These are phyloP conservation scores for Synanceia verrucosa DNA, from an alignment of 2,797 vertebrate species.

Conservation along the genomic window DNA sequence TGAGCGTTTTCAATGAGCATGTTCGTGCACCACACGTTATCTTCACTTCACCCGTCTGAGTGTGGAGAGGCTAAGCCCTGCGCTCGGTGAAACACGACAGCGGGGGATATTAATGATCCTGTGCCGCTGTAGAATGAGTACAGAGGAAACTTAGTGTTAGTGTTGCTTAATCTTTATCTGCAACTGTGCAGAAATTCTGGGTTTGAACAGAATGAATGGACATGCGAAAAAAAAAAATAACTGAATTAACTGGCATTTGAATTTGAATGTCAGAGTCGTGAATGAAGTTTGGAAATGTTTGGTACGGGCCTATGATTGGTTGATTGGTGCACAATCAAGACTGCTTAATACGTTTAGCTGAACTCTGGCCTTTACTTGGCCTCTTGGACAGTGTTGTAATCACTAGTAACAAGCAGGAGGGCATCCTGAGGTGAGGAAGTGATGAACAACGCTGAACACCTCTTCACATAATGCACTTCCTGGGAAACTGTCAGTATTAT, in stretches of 20 bases:
- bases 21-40: no score
- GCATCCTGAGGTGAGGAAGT: slow-evolving; percentile 11
- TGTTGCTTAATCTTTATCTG: not conserved
- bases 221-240: not conserved
- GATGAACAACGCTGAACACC: not conserved
- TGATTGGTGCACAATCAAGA: not conserved
- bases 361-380: not conserved
- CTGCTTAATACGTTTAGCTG: not conserved
- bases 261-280: not conserved
- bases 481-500: slow-evolving; percentile 45
- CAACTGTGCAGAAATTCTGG: not conserved
- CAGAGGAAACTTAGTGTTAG: not conserved
- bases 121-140: not conserved
- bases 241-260: not conserved
- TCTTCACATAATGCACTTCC: slow-evolving; percentile 50
- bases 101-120: not conserved
- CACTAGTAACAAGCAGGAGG: not conserved
- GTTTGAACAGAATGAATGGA: not conserved
- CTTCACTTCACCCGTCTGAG: no score
- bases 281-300: no score
- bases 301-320: no score
- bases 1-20: no score
- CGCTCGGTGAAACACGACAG: not conserved
- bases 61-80: accelerated
- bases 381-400: not conserved